Percentiles rank a stretch among this genome's conserved stretches.
Evolutionary conservation across 2,888 invertebrate species (phyloP).

Genomic region (Isoperla grammatica): DNA sequence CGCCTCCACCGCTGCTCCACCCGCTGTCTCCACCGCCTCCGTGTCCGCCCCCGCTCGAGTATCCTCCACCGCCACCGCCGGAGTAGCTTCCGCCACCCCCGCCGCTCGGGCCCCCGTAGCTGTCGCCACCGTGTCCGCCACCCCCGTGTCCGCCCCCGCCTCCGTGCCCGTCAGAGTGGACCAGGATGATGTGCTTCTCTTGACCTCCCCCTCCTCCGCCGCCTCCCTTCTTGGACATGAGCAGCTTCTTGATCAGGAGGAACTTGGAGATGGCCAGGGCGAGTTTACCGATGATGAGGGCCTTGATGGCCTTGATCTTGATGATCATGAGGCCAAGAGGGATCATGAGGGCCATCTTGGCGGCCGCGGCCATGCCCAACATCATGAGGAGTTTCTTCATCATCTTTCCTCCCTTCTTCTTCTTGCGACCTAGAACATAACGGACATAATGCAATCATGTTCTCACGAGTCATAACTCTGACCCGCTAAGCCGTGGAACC

Average conservation of each 20-base stretch:
- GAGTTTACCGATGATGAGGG: constrained; percentile 35
- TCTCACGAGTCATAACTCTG: too few relatives aligned
- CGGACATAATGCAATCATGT: background rate
- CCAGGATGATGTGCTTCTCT: constrained; percentile 36
- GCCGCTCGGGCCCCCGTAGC: constrained; percentile 27
- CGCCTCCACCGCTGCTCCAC: constrained; percentile 36
- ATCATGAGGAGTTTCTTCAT: constrained; percentile 58
- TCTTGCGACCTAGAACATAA: constrained; percentile 45
- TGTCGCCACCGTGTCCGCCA: constrained; percentile 24
- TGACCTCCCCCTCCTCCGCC: constrained; percentile 28
- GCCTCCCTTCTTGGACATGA: constrained; percentile 29
- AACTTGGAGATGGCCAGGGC: constrained; percentile 35
- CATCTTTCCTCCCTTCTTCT: constrained; percentile 57
- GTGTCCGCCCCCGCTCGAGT: too few relatives aligned
- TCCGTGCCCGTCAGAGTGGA: constrained; percentile 33
- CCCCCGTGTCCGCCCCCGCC: constrained; percentile 27
- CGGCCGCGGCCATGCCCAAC: constrained; percentile 42
- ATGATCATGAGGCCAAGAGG: constrained; percentile 56
- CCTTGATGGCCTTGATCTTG: constrained; percentile 45
- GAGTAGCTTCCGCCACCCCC: constrained; percentile 29
- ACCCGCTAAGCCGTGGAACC: too few relatives aligned
- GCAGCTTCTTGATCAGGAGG: constrained; percentile 34
- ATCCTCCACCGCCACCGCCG: background rate
- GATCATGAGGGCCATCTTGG: constrained; percentile 52
- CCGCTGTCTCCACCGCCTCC: constrained; percentile 24